These are phyloP conservation scores for Melolontha melolontha DNA, from an alignment of 2,888 invertebrate genomes.

Conservation along the genomic window DNA sequence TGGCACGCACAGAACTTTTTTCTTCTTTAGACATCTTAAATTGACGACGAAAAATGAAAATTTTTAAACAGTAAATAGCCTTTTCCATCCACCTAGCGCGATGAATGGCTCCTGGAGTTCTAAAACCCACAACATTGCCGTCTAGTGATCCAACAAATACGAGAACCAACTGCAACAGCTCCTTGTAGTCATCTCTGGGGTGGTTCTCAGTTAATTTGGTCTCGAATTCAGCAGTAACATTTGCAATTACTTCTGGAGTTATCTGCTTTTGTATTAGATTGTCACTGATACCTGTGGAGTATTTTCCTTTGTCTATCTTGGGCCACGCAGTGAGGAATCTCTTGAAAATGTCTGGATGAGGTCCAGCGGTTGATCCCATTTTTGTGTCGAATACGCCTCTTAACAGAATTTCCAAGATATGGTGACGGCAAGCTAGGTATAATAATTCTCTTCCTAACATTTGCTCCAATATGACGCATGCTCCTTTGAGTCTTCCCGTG, in stretches of 20 bases:
- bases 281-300: background rate
- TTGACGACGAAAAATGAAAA: no score
- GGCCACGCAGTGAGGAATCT: constrained; percentile 1
- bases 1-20: no score
- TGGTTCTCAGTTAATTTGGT: background rate
- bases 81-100: no score
- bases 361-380: no score
- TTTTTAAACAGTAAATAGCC: no score
- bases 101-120: background rate
- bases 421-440: constrained; percentile 11
- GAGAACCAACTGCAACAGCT: no score
- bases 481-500: background rate
- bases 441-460: constrained; percentile 4
- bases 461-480: constrained; percentile 3
- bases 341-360: no score
- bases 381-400: no score
- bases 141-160: constrained; percentile 3
- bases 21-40: no score
- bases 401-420: constrained; percentile 1
- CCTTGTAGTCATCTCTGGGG: constrained; percentile 10
- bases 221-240: background rate
- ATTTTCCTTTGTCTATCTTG: constrained; percentile 1
- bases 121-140: constrained; percentile 5
- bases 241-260: background rate
- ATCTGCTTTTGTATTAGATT: no score